Conservation (phyloP, 1,140 invertebrate species). For the Caenorhabditis briggsae region DNA sequence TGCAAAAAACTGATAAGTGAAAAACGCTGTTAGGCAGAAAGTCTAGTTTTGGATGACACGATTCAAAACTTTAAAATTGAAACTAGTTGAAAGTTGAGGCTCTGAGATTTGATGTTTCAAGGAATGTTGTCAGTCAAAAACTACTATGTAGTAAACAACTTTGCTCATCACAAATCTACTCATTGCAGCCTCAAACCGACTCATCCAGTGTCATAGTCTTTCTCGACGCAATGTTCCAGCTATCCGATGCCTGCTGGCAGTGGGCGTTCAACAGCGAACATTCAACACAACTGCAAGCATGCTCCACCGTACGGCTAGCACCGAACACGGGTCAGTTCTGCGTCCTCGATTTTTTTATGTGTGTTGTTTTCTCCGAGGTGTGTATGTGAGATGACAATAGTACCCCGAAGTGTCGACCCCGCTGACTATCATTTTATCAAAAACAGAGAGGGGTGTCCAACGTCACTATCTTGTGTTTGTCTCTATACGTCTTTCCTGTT, state of each 20-base stretch:
- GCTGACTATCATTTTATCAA: background rate
- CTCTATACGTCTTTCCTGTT: background rate
- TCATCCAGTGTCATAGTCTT: background rate
- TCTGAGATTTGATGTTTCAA: no score
- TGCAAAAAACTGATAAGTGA: background rate
- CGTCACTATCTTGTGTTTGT: constrained; percentile 23
- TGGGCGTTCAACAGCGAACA: background rate
- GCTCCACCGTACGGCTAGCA: constrained; percentile 40
- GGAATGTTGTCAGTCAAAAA: no score
- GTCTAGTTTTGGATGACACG: no score
- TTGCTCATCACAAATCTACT: background rate
- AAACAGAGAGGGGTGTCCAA: background rate
- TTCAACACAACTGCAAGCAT: constrained; percentile 25
- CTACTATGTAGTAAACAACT: background rate
- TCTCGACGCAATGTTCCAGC: constrained; percentile 21
- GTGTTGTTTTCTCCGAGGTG: background rate
- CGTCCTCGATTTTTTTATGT: background rate
- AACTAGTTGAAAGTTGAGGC: no score
- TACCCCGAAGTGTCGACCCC: constrained; percentile 9
- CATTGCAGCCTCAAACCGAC: background rate
- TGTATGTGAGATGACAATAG: constrained; percentile 26
- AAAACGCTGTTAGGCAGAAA: no score
- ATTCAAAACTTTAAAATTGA: no score
- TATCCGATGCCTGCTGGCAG: constrained; percentile 1
- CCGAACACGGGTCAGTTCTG: constrained; percentile 39